These are phyloP conservation scores for Zoanthus sociatus DNA, from an alignment of 92 coral and sea anemone genomes.

Conservation along the genomic window DNA sequence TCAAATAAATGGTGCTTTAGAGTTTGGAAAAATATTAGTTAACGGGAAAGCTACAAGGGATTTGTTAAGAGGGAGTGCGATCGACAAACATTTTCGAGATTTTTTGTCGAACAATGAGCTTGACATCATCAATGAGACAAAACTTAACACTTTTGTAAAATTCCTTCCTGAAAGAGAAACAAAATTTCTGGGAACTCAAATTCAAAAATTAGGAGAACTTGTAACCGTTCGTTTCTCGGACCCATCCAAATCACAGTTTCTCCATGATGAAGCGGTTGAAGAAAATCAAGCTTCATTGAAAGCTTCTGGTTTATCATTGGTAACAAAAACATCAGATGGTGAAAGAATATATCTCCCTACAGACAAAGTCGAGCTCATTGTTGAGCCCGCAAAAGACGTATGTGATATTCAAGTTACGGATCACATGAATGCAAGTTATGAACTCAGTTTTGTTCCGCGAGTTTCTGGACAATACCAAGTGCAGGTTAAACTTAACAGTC, in stretches of 20 bases:
- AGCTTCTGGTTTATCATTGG: neutral
- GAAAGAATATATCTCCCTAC: neutral
- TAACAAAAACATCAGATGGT: neutral
- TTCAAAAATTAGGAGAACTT: neutral
- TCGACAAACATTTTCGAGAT: constrained; percentile 13
- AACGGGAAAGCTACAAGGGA: neutral
- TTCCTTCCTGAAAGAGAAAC: neutral
- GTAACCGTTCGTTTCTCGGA: neutral
- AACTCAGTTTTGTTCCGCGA: constrained; percentile 6
- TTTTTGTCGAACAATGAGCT: neutral
- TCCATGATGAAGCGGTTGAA: neutral
- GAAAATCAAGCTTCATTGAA: constrained; percentile 4
- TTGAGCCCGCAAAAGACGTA: constrained; percentile 18
- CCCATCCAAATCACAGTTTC: neutral
- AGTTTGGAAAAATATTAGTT: neutral
- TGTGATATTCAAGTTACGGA: neutral
- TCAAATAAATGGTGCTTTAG: neutral
- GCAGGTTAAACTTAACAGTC: too few species aligned
- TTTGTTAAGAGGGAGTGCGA: neutral
- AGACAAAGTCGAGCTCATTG: constrained; percentile 4
- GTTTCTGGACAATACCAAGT: constrained; percentile 15
- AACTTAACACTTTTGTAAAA: neutral
- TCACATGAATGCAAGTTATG: neutral
- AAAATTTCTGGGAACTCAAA: constrained; percentile 2
- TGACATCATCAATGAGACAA: neutral